Base-by-base conservation (phyloP, 2,888 invertebrate species). In the Sinotaia quadrata region DNA sequence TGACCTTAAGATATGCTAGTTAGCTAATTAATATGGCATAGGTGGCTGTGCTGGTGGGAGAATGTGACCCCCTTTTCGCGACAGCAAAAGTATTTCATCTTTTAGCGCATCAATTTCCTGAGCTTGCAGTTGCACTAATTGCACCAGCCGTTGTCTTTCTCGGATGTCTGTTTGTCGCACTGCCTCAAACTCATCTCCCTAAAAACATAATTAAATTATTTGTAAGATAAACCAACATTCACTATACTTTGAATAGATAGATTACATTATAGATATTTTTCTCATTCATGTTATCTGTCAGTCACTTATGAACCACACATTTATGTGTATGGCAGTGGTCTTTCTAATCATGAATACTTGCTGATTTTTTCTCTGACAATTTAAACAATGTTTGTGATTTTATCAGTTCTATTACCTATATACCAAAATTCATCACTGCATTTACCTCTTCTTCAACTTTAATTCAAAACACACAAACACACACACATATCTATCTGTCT, bases 21-120 rank as follows among this genome's bases (percentile, higher is more conserved):
- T n/a, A n/a, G n/a, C n/a, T n/a, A n/a, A n/a, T n/a, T n/a, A n/a
- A 70, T 81, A 81, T 18, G 81, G 83, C 56, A 86, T 74, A 5
- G 87, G 87, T 0, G 87, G 87, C 72, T 88, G 87, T 31, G 86
- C 85, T 0, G 88, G 88, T 5, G 88, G 88, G 56, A 88, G 77
- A 58, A 88, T 87, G 70, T 88, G 88, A 5, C 88, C 88, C 8
- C 88, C 88, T 77, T 88, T 88, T n/a, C 86, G 71, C 1, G 88
- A 87, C 15, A 88, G 77, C 57, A 88, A 78, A 71, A 84, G 79
- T 33, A 88, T 88, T 75, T 88, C 88, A 65, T 87, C 86, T 71
- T 88, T 88, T 18, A 88, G 80, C 5, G 87, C 87, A 62, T 87
- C 85, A 1, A 88, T 83, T 74, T 88, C 88, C 74, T 88, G 87